Evolutionary conservation across 2,113 vertebrate species (phyloP), one percentile per base, ranked within the genome.

Genomic region (Sinocyclocheilus grahami): DNA sequence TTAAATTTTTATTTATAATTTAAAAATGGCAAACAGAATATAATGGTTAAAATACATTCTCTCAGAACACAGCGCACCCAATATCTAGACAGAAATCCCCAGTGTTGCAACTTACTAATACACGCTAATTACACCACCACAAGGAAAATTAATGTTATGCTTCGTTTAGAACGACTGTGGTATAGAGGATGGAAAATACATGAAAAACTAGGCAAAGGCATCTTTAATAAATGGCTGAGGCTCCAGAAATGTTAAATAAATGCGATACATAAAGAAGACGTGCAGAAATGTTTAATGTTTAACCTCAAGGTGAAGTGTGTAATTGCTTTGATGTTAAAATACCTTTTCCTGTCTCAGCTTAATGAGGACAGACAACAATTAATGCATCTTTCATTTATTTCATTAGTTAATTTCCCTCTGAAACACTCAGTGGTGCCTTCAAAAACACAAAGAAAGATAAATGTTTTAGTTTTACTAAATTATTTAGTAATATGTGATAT

Each of bases 111-210:
- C 24, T 51, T 46, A 67, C 58, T 82, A 82, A 67, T 82, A 27
- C 24, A 69, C 51, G 62, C 62, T 82, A 82, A 82, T 69, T 51
- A 67, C 62, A 82, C 39, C 62, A 60, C 79, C 79, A 82, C 42
- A 69, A 82, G 80, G 63, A 82, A 69, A 27, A 82, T 67, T 27
- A 3, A 82, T 82, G 53, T 82, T 33, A 67, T 82, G 80, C 62
- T 82, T 82, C 42, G 1, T 82, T 81, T 65, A 81, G 39, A 81
- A 46, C 39, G 5, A 65, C 42, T 7, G 42, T 27, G 14, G n/a
- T 33, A 69, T 6, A 27, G 24, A 69, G 62, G 18, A 51, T 30
- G 24, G 1, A 16, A 24, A 79, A 42, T 37, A 48, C 39, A 82
- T 48, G n/a, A 82, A 48, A 82, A 27, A 69, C 18, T 18, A 71